Evolutionary conservation across 1,140 invertebrate genomes (phyloP).

Genomic region (Atta cephalotes): DNA sequence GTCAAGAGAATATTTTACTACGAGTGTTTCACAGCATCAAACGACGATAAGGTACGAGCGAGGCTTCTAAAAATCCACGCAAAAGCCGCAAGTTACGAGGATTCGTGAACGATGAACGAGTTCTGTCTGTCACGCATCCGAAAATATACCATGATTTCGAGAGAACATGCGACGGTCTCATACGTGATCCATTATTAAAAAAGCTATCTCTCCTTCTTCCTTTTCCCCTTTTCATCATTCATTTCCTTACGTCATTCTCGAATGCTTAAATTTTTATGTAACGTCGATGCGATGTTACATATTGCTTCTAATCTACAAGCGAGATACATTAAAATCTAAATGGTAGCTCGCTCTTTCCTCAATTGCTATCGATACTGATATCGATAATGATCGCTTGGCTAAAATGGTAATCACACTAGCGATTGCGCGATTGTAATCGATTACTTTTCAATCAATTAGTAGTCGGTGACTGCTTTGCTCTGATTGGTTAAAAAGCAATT

Average conservation of each 20-base stretch:
- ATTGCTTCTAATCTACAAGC: no score
- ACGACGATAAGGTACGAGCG: constrained; percentile 8
- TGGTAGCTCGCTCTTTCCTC: background rate
- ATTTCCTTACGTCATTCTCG: background rate
- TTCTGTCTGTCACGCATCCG: background rate
- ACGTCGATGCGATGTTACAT: background rate
- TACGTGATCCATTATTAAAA: constrained; percentile 16
- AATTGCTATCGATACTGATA: background rate
- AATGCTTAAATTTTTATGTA: background rate
- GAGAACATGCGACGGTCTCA: constrained; percentile 7
- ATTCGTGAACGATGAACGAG: background rate
- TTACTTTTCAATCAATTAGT: no score
- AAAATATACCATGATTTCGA: constrained; percentile 29
- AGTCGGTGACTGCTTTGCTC: no score
- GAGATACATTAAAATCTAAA: background rate
- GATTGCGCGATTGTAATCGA: no score
- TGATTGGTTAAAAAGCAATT: no score
- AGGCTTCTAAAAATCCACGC: background rate
- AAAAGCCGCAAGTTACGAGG: constrained; percentile 32
- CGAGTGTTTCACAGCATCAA: constrained; percentile 24
- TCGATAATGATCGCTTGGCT: background rate
- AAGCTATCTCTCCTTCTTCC: background rate
- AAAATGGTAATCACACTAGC: no score
- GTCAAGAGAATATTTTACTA: constrained; percentile 29
- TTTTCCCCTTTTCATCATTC: background rate